Conservation (phyloP, 2,888 invertebrate species). For the Metellina segmentata region DNA sequence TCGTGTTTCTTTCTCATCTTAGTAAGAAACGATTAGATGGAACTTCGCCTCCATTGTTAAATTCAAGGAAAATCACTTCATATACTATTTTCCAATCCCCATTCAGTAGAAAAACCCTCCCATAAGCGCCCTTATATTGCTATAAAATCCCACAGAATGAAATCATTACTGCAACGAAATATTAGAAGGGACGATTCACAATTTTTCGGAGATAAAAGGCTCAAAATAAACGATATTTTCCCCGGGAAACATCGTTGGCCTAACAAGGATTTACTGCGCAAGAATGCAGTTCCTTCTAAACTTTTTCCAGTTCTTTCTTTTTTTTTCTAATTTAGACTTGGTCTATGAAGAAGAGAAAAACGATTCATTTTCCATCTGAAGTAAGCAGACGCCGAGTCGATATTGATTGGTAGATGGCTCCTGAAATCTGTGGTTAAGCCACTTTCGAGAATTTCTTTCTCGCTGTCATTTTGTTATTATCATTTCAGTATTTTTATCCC, state of each 20-base stretch:
- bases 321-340: constrained; percentile 40
- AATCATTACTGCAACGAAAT: constrained; percentile 28
- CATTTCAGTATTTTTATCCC: constrained; percentile 3
- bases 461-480: background rate
- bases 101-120: background rate
- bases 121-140: constrained; percentile 2
- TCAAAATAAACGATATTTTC: constrained; percentile 33
- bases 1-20: background rate
- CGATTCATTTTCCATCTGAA: constrained; percentile 30
- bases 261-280: constrained; percentile 25
- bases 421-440: constrained; percentile 43
- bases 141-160: constrained; percentile 10
- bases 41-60: background rate
- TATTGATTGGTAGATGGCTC: constrained; percentile 60
- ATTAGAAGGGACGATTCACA: constrained; percentile 17
- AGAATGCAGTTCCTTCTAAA: background rate
- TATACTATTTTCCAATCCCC: background rate
- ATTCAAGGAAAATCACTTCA: constrained; percentile 3
- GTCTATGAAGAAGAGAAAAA: constrained; percentile 19
- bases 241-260: background rate
- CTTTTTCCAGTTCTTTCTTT: constrained; percentile 6
- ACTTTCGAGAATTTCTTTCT: constrained; percentile 7
- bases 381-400: constrained; percentile 49
- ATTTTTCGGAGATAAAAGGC: constrained; percentile 45
- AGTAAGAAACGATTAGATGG: background rate